These are phyloP conservation scores for Macroramphosus scolopax DNA, from an alignment of 2,797 vertebrate species.

Conservation along the genomic window DNA sequence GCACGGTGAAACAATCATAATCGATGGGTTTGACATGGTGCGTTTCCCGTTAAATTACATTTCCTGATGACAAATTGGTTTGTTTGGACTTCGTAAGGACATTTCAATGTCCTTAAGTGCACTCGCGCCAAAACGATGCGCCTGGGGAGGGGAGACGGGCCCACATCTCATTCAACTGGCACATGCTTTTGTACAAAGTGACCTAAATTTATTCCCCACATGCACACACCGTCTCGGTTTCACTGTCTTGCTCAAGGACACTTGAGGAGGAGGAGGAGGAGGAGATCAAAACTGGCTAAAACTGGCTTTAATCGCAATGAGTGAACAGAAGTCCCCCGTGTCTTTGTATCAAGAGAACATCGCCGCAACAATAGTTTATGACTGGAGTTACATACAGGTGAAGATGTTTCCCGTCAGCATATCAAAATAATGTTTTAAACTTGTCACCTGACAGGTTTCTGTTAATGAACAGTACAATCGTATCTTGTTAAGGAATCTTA, in stretches of 20 bases:
- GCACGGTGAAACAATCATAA: neutral
- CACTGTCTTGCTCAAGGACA: constrained; percentile 36
- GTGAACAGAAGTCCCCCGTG: too few species aligned
- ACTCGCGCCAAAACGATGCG: constrained; percentile 5
- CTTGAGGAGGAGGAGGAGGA: neutral
- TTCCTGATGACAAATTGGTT: constrained; percentile 10
- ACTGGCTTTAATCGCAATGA: neutral
- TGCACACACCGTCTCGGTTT: constrained; percentile 7
- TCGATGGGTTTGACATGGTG: neutral
- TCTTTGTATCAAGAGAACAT: too few species aligned
- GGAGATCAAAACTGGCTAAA: constrained; percentile 7
- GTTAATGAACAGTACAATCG: neutral
- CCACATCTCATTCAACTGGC: constrained; percentile 55
- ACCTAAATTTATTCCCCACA: constrained; percentile 1
- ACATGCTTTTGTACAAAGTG: too few species aligned
- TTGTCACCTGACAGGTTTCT: too few species aligned
- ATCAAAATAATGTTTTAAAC: neutral
- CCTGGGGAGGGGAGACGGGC: constrained; percentile 26
- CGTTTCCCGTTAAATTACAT: neutral
- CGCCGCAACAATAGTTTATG: too few species aligned
- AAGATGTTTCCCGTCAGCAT: neutral
- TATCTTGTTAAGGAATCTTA: too few species aligned
- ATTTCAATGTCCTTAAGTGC: constrained; percentile 14
- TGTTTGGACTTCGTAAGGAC: constrained; percentile 11
- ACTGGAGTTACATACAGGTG: too few species aligned